phyloP scores from a whole-genome alignment of 2,888 invertebrate species.

The Argyresthia goedartella region DNA sequence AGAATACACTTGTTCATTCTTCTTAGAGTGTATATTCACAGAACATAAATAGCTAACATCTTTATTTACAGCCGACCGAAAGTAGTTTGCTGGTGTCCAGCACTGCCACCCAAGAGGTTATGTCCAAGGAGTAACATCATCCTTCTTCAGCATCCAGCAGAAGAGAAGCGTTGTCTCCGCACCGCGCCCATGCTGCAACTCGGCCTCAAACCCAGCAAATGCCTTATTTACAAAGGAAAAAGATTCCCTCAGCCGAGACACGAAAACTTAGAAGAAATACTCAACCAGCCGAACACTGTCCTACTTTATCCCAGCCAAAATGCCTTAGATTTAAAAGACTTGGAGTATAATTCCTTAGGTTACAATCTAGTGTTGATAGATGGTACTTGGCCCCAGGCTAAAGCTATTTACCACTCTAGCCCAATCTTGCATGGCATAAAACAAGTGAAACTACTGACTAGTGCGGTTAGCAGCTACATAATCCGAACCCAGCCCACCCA shows the following conservation, averaged over 20 bases:
- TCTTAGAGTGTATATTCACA: background rate
- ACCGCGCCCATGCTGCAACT: slow-evolving; percentile 92
- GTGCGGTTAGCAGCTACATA: slow-evolving; percentile 85
- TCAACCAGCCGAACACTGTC: slow-evolving; percentile 77
- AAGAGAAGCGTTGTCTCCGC: slow-evolving; percentile 88
- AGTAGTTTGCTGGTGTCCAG: slow-evolving; percentile 92
- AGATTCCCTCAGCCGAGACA: slow-evolving; percentile 81
- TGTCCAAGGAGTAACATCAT: slow-evolving; percentile 79
- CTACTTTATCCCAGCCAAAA: slow-evolving; percentile 85
- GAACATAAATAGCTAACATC: background rate
- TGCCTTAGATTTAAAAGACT: slow-evolving; percentile 76
- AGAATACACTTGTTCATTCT: slow-evolving; percentile 19
- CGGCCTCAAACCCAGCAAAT: slow-evolving; percentile 80
- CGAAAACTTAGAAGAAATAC: slow-evolving; percentile 74
- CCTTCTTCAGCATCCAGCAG: slow-evolving; percentile 93
- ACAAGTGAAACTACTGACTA: slow-evolving; percentile 85
- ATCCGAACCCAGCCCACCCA: slow-evolving; percentile 95
- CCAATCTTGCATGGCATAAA: slow-evolving; percentile 78
- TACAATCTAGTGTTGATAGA: slow-evolving; percentile 90
- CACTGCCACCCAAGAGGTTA: slow-evolving; percentile 79
- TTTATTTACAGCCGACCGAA: slow-evolving; percentile 77
- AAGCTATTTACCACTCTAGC: slow-evolving; percentile 89
- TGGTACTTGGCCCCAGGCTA: slow-evolving; percentile 97
- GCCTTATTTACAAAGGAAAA: slow-evolving; percentile 85
- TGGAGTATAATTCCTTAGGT: slow-evolving; percentile 50